These are phyloP conservation scores for Polyergus mexicanus DNA, from an alignment of 1,140 invertebrate species.

Conservation along the genomic window DNA sequence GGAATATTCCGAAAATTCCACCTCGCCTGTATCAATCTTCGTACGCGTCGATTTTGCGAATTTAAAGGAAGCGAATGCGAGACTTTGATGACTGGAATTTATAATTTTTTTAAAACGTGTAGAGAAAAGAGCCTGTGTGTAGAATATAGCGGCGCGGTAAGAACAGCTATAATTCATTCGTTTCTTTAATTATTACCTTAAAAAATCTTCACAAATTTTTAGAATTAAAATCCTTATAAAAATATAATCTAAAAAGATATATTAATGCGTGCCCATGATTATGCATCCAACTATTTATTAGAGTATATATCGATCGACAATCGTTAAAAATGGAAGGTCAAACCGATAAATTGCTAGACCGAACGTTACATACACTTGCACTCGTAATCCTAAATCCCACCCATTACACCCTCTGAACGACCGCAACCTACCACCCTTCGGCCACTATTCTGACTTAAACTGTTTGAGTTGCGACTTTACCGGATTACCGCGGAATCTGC, in stretches of 20 bases:
- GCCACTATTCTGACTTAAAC: conserved; percentile 81
- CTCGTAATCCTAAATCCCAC: conserved; percentile 74
- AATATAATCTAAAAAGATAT: conserved; percentile 21
- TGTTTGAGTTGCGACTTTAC: conserved; percentile 85
- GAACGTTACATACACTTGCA: conserved; percentile 73
- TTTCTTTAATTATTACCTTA: conserved; percentile 11
- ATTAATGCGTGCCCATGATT: conserved; percentile 35
- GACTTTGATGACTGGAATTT: conserved; percentile 44
- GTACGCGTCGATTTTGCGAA: conserved; percentile 45
- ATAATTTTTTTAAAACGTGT: conserved; percentile 34
- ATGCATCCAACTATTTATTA: conserved; percentile 61
- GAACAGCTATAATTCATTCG: neutral
- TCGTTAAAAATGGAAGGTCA: conserved; percentile 12
- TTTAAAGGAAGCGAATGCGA: conserved; percentile 54
- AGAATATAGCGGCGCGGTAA: too few species aligned
- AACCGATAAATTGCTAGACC: conserved; percentile 76
- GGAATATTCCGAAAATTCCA: conserved; percentile 58
- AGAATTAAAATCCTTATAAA: neutral
- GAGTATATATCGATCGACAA: conserved; percentile 28
- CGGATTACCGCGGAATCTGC: conserved; percentile 81
- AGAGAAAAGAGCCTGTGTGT: neutral
- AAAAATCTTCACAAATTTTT: neutral
- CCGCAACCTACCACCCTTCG: conserved; percentile 67
- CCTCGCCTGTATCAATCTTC: conserved; percentile 50
- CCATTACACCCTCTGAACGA: conserved; percentile 76